Conservation (phyloP, 1,140 invertebrate species). For the Brachionus rubens region DNA sequence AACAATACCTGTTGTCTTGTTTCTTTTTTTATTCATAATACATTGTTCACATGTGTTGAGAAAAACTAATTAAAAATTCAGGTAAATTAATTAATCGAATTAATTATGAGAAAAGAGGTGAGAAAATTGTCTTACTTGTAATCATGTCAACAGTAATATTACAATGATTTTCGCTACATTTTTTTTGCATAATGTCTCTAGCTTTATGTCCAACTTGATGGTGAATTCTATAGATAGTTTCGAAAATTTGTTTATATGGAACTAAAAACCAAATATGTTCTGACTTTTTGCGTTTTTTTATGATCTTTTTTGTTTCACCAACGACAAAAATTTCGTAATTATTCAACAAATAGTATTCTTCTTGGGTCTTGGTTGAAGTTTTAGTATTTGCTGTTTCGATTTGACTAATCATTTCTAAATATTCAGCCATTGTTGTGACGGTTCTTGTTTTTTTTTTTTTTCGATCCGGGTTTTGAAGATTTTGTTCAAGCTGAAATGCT, state of each 20-base stretch:
- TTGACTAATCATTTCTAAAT: neutral
- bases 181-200: neutral
- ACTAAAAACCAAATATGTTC: conserved; percentile 1
- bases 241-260: conserved; percentile 17
- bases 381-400: neutral
- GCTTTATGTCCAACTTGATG: conserved; percentile 3
- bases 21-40: neutral
- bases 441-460: conserved; percentile 22
- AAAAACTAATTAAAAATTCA: neutral
- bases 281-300: conserved; percentile 1
- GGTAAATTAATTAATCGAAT: neutral
- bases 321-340: conserved; percentile 8
- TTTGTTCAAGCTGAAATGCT: neutral
- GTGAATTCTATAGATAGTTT: conserved; percentile 18
- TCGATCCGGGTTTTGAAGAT: neutral
- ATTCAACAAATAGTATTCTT: conserved; percentile 26
- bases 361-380: neutral
- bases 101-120: neutral
- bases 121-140: conserved; percentile 12
- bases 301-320: conserved; percentile 22
- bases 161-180: conserved; percentile 4
- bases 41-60: neutral
- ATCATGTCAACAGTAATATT: conserved; percentile 28
- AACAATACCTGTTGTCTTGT: neutral
- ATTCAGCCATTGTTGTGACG: neutral